Conservation (phyloP, 2,113 vertebrate genomes). For the Vulpes lagopus region DNA sequence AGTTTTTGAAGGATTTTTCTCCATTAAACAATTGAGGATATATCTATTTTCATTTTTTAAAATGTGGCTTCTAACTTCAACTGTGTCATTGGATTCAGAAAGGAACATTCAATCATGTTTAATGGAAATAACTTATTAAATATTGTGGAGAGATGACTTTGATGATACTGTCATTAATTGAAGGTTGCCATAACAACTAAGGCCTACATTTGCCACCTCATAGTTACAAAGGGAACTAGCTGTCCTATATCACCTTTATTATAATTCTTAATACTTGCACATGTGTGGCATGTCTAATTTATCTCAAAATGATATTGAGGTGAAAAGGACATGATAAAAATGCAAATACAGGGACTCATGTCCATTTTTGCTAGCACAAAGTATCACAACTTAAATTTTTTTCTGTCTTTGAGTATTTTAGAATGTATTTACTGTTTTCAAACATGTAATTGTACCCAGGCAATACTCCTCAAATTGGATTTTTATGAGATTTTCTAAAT, state of each 20-base stretch:
- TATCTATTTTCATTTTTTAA: constrained; percentile 64
- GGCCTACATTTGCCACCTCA: constrained; percentile 57
- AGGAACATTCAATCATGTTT: constrained; percentile 62
- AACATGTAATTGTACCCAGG: neutral
- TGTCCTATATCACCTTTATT: constrained; percentile 73
- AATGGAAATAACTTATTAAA: constrained; percentile 73
- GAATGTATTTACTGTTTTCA: constrained; percentile 23
- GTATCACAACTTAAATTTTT: neutral
- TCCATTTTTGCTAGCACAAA: neutral
- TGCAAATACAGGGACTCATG: constrained; percentile 38
- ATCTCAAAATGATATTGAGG: constrained; percentile 56
- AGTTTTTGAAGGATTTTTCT: constrained; percentile 46
- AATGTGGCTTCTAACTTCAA: constrained; percentile 11
- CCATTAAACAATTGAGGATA: neutral
- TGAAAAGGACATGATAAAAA: constrained; percentile 68
- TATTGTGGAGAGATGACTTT: constrained; percentile 77
- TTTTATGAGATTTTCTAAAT: constrained; percentile 25
- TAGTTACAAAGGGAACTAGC: constrained; percentile 73
- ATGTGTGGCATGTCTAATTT: constrained; percentile 62
- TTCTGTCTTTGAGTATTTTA: neutral
- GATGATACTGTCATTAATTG: constrained; percentile 83
- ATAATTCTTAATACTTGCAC: constrained; percentile 68
- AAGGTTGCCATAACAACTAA: constrained; percentile 85
- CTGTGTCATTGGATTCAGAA: constrained; percentile 49
- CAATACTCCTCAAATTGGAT: neutral